phyloP scores from a whole-genome alignment of 2,797 vertebrate genomes.

The Psittacula derbiana region DNA sequence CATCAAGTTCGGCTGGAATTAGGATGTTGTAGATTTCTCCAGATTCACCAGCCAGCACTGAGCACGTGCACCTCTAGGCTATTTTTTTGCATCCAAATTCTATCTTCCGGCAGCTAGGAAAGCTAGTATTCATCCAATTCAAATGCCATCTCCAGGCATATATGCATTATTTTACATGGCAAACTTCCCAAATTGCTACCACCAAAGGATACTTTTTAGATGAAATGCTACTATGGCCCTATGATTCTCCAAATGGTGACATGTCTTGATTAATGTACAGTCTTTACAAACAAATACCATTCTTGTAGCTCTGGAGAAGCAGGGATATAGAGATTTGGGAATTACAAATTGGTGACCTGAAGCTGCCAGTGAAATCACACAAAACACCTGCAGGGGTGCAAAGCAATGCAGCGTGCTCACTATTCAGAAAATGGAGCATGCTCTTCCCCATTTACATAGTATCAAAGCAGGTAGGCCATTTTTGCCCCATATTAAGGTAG shows the following conservation, averaged over 20 bases:
- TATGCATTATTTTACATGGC: neutral
- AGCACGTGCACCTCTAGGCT: fast-evolving
- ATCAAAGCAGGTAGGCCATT: neutral
- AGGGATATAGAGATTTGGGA: neutral
- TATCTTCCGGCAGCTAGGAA: neutral
- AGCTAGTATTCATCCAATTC: neutral
- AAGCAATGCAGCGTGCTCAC: neutral
- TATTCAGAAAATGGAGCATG: neutral
- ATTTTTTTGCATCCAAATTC: neutral
- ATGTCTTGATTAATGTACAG: fast-evolving
- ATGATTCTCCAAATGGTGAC: neutral
- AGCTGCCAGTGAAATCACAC: neutral
- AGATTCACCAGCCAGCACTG: fast-evolving
- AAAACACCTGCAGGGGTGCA: neutral
- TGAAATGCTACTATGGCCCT: neutral
- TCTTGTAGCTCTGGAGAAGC: neutral
- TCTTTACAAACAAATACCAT: neutral
- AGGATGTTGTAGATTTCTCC: neutral
- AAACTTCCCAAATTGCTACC: neutral
- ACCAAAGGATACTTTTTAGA: neutral
- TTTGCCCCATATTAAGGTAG: neutral
- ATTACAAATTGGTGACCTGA: neutral
- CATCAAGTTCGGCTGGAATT: neutral
- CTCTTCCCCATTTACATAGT: neutral
- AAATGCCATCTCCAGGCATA: neutral